These are phyloP conservation scores for Melanotus villosus DNA, from an alignment of 2,888 invertebrate species.

Conservation along the genomic window DNA sequence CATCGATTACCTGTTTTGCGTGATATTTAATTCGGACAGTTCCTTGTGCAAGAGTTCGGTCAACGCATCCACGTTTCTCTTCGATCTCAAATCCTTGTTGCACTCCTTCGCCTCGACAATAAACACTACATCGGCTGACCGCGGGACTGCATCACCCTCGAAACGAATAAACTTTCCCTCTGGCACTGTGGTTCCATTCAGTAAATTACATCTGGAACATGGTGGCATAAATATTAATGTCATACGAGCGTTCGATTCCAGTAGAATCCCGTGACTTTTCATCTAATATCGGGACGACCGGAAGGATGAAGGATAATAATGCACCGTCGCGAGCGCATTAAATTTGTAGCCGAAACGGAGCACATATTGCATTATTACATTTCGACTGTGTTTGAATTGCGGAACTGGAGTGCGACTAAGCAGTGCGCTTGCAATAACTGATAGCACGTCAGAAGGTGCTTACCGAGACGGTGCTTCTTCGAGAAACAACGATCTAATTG, in stretches of 20 bases:
- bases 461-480: conserved; percentile 18
- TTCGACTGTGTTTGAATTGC: not conserved
- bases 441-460: conserved; percentile 31
- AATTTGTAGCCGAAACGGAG: conserved; percentile 11
- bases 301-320: conserved; percentile 7
- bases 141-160: conserved; percentile 73
- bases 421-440: conserved; percentile 21
- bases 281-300: conserved; percentile 11
- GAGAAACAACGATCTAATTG: conserved; percentile 35
- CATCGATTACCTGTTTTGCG: conserved; percentile 73
- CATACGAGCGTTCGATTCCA: conserved; percentile 9
- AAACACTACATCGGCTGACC: conserved; percentile 89
- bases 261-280: conserved; percentile 27
- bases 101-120: conserved; percentile 90
- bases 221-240: conserved; percentile 47
- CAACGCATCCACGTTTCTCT: conserved; percentile 79
- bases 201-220: conserved; percentile 76
- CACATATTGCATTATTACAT: conserved; percentile 21
- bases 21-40: conserved; percentile 73
- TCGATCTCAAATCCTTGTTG: conserved; percentile 78
- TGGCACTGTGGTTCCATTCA: conserved; percentile 78
- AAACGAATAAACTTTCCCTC: conserved; percentile 84
- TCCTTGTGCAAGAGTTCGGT: conserved; percentile 79
- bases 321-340: conserved; percentile 23
- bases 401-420: conserved; percentile 18